phyloP scores from a whole-genome alignment of 2,113 vertebrate species.

The Oryzias curvinotus region DNA sequence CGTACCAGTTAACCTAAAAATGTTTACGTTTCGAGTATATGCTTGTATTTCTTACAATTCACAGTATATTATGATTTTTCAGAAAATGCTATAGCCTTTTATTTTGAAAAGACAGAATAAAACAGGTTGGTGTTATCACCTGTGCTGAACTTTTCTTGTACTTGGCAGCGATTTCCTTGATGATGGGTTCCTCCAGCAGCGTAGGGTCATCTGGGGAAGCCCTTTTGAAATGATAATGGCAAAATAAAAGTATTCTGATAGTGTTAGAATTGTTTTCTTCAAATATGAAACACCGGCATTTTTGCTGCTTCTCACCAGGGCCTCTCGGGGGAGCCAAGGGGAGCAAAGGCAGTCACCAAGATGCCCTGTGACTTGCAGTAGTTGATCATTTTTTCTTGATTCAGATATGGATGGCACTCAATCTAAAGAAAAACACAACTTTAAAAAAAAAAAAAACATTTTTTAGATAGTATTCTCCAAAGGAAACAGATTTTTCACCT shows the following conservation, averaged over 20 bases:
- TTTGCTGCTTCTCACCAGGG: conserved; percentile 59
- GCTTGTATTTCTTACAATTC: no score
- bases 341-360: conserved; percentile 72
- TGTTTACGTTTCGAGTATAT: no score
- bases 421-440: conserved; percentile 47
- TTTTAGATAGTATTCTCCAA: no score
- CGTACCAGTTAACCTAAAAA: no score
- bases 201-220: conserved; percentile 83
- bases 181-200: conserved; percentile 83
- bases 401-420: conserved; percentile 76
- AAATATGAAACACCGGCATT: no score
- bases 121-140: conserved; percentile 60
- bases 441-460: no score
- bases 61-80: no score
- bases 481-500: conserved; percentile 84
- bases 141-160: conserved; percentile 88
- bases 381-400: conserved; percentile 73
- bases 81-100: no score
- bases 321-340: conserved; percentile 74
- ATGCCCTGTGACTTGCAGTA: conserved; percentile 75
- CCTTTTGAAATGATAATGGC: conserved; percentile 65
- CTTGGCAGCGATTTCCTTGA: conserved; percentile 83
- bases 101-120: no score
- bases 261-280: no score
- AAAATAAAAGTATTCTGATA: no score